Base-by-base conservation (phyloP, 2,797 vertebrate genomes). In the Epinephelus malabaricus region DNA sequence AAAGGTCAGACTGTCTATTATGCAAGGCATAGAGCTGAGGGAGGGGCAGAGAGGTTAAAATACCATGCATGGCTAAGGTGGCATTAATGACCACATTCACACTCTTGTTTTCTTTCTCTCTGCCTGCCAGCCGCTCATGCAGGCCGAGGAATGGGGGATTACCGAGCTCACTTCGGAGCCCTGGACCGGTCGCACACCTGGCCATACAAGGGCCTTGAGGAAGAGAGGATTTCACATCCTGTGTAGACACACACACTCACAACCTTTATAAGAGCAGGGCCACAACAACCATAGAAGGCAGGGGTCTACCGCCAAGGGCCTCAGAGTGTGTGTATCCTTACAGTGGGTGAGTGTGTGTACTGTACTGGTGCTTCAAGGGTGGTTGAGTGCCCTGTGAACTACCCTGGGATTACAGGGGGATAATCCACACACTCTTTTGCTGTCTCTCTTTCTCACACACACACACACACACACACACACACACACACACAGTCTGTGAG, bases 201-300 rank as follows among this genome's bases (percentile, higher is more conserved):
- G 91, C 93, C 94, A 88, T 93, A 95, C 92, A 94, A 92, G 93
- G 93, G 71, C 76, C 86, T 91, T 64, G 13, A 85, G 78, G 81
- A 90, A 81, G 78, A 67, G 64, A 82, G 72, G 75, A 78, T 83
- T 86, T 86, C 71, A 82, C 62, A 7, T 38, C 59, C 74, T 77
- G 61, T 69, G 81, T 77, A 66, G 75, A 85, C 61, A 79, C 62
- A 54, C 75, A 53, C 76, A 43, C 69, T 63, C 79, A 84, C 62
- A 88, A 67, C 62, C 77, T 80, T 59, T 53, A 67, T 46, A 84
- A 75, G 79, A 56, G 56, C 59, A 45, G 67, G 83, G 62, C 83
- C 86, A 79, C 73, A 75, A 72, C 78, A 82, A 56, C 94, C 93
- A 93, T 95, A 95, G 91, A 95, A 93, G 94, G 94, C 73, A 81